Percentiles rank a stretch among this genome's conserved stretches.
Conservation (phyloP, 2,888 invertebrate species). For the Brachypterus glaber region DNA sequence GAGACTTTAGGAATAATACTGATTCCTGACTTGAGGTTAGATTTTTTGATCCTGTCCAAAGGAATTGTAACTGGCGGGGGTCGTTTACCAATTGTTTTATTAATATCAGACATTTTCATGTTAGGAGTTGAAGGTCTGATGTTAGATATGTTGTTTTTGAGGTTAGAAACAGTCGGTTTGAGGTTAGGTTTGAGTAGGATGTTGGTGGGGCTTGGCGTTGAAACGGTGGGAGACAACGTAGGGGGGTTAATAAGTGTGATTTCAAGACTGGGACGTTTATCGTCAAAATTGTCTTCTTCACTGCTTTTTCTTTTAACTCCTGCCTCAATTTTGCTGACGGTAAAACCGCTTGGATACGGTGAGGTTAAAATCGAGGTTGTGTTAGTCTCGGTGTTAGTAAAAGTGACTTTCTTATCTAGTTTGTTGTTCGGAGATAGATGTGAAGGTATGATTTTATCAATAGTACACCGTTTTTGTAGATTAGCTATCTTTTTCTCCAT, state of each 20-base stretch:
- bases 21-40: constrained; percentile 31
- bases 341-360: constrained; percentile 34
- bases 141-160: constrained; percentile 10
- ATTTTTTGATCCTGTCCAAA: constrained; percentile 43
- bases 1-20: constrained; percentile 34
- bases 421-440: constrained; percentile 11
- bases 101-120: too few relatives aligned
- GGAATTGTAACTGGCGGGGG: constrained; percentile 48
- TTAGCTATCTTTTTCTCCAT: constrained; percentile 31
- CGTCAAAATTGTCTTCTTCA: constrained; percentile 21
- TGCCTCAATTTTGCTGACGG: constrained; percentile 39
- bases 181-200: constrained; percentile 1
- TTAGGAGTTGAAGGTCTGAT: constrained; percentile 11
- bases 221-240: constrained; percentile 12
- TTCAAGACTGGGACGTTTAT: constrained; percentile 37
- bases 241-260: constrained; percentile 36
- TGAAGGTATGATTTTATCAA: constrained; percentile 33
- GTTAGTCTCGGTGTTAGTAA: constrained; percentile 15
- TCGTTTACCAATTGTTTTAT: constrained; percentile 32
- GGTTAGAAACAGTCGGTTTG: constrained; percentile 8
- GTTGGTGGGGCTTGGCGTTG: constrained; percentile 15
- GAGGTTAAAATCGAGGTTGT: constrained; percentile 19
- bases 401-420: constrained; percentile 21
- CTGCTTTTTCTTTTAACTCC: constrained; percentile 34
- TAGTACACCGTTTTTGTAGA: constrained; percentile 32